Base-by-base conservation (phyloP, 2,888 invertebrate genomes). In the Athrips mouffetella region DNA sequence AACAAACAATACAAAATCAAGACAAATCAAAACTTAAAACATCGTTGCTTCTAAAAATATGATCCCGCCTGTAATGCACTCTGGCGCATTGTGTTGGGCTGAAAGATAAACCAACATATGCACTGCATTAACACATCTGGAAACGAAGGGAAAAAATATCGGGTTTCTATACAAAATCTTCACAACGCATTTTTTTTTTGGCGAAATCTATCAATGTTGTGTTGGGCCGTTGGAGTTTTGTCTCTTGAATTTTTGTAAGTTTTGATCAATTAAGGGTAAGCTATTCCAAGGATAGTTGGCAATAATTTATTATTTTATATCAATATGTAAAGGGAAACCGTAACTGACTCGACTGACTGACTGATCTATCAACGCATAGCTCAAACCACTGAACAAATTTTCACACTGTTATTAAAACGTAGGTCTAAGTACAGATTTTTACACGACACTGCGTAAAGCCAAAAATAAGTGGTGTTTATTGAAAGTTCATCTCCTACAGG, bases 121-220 rank as follows among this genome's bases (percentile, higher is more conserved):
- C 63, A 65, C 50, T 65, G 70, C 75, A 77, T 76, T 76, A 77
- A 70, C 69, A 67, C 79, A 78, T 76, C 71, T 76, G 79, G 72
- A 59, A 58, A 40, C 31, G 45, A 13, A 33, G 45, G 60, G 63
- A 73, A 73, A 73, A 70, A 70, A 69, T 76, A 80, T 80, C 75
- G 52, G 59, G 67, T 81, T 78, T 73, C 80, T 50, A 54, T 37
- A 21, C 37, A 21, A 21, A 58, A 61, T 66, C 59, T 51, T 53
- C 50, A 54, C 69, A 70, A 68, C 67, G 70, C 70, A 53, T 66
- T 67, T 71, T 76, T 74, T 74, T 73, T 67, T 56, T 47, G 18
- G 33, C 51, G 47, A 54, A 53, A 52, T 59, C 31, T 33, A 31
- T 16, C 15, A 18, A 37, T 41, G 21, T 15, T 15, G 70, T 66